Evolutionary conservation across 2,888 invertebrate genomes (phyloP), one percentile per base, ranked within the genome.

Genomic region (Phlogophora meticulosa): DNA sequence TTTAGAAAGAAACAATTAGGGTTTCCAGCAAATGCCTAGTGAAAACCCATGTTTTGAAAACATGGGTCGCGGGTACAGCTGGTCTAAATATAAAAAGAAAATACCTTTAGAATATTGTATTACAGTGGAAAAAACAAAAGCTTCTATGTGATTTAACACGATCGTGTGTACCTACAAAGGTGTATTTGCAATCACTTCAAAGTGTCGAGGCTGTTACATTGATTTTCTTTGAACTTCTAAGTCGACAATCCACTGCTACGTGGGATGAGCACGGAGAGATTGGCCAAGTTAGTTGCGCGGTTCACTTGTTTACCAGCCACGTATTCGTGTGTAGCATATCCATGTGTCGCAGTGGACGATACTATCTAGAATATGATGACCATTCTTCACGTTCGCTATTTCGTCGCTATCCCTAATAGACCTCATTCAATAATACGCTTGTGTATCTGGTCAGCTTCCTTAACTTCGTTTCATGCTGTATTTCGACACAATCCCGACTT

Each of bases 81-180:
- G n/a, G n/a, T n/a, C n/a, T n/a, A n/a, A n/a, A n/a, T n/a, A n/a
- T n/a, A n/a, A n/a, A n/a, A n/a, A n/a, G n/a, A 40, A 10, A 56
- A 38, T 48, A 2, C 17, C 42, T 17, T 32, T 57, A 15, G 15
- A 53, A 74, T 45, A 38, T 55, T 49, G 2, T 38, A 51, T 56
- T 45, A 40, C 40, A 40, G 7, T 20, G 20, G 34, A 45, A 70
- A 62, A 46, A 7, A 28, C 34, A 4, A 34, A 32, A 38, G 38
- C 15, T 65, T 68, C 10, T 28, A 20, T 46, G 20, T 62, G 36
- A 49, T 48, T 22, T 46, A 48, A 42, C 17, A 55, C 32, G 15
- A 17, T 68, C 45, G 43, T 24, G 22, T 55, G 10, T 13, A 52
- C 43, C 34, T 56, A 45, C 34, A 34, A 55, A 55, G 48, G 17